Evolutionary conservation across 2,113 vertebrate genomes (phyloP), one percentile per base, ranked within the genome.

Genomic region (Oryzias celebensis): DNA sequence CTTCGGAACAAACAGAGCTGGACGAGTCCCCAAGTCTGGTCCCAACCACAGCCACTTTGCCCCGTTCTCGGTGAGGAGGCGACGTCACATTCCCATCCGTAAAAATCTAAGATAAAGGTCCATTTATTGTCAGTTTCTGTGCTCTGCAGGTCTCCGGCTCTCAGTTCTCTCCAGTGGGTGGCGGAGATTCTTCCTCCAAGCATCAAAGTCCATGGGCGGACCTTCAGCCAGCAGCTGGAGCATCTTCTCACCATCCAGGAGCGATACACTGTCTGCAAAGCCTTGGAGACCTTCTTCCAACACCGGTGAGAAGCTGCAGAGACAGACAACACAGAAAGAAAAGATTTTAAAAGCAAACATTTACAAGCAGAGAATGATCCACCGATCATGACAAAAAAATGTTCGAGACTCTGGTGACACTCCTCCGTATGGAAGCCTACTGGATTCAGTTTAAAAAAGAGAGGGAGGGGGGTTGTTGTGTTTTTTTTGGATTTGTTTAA

Each of bases 91-190:
- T 36, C 36, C 36, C 36, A 10, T 10, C 36, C 31, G 31, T 36
- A 10, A 10, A 36, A 1, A 7, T 36, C 36, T 3, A 5, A 28
- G 36, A 36, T 1, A 10, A 36, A 8, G 10, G 36, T 3, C 10
- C 1, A 12, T 12, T 28, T 1, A 12, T 12, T 12, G 2, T 36
- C 10, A 36, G 10, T 2, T 36, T 62, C 28, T 13, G 10, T 85
- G 24, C 83, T 85, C 54, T 83, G 75, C 71, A 92, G 92, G 14
- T 93, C 96, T 23, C 96, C 96, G 0, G 93, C 94, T 2, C 94
- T 99, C 81, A 97, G 94, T 41, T 98, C 97, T 31, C 90, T 99
- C 83, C 97, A 97, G 90, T 98, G 97, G 96, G 96, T 98, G 3
- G 95, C 96, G 1, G 96, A 99, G 85, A 98, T 99, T 51, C 92